Conservation (phyloP, 1,140 invertebrate genomes). For the Eubasilissa regina region DNA sequence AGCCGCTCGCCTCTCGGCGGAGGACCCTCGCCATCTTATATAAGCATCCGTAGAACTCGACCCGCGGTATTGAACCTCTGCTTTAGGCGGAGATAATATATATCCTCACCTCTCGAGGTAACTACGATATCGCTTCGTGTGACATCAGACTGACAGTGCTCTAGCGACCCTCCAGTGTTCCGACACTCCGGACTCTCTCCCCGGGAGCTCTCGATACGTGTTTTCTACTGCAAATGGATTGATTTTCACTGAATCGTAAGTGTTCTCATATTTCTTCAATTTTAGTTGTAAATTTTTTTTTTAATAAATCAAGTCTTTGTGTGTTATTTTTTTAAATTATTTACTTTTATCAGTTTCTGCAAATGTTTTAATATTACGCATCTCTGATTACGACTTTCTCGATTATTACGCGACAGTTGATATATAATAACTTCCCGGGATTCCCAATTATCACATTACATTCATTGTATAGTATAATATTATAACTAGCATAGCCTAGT, state of each 20-base stretch:
- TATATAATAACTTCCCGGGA: no score
- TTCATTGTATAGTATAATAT: no score
- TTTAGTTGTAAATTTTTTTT: neutral
- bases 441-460: no score
- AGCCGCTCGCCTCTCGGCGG: neutral
- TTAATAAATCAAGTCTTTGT: no score
- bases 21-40: conserved; percentile 22
- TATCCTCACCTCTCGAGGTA: neutral
- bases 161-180: no score
- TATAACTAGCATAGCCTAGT: no score
- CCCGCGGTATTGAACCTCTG: conserved; percentile 25
- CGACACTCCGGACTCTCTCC: no score
- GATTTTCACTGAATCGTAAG: conserved; percentile 13
- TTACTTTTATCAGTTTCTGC: no score
- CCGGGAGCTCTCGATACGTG: neutral
- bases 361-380: no score
- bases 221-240: conserved; percentile 32
- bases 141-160: neutral
- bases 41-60: conserved; percentile 20
- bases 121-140: neutral
- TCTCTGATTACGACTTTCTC: no score
- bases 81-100: conserved; percentile 7
- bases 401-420: no score
- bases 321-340: no score
- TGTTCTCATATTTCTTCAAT: neutral